phyloP scores from a whole-genome alignment of 23 tunicate species.

The Halocynthia roretzi region DNA sequence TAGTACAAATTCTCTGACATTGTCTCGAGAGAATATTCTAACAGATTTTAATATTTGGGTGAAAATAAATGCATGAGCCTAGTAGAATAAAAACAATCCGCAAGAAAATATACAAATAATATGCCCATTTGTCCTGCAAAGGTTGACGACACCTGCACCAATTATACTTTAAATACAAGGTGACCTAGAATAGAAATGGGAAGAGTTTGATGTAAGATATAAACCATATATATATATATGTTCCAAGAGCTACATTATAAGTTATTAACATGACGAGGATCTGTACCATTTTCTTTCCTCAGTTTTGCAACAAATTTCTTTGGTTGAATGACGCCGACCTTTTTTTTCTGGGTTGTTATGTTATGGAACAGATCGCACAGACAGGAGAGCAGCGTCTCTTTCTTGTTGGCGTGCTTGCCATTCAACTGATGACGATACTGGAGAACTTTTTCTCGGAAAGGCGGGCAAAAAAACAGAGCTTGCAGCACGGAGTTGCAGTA shows the following conservation, averaged over 20 bases:
- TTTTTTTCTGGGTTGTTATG: slow-evolving; percentile 65
- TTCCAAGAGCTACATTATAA: neutral
- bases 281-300: slow-evolving; percentile 83
- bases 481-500: slow-evolving; percentile 97
- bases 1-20: too few species aligned
- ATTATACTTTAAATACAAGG: too few species aligned
- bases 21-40: neutral
- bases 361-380: slow-evolving; percentile 81
- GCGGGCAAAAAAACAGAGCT: slow-evolving; percentile 91
- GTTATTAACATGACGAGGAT: neutral
- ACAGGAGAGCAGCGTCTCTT: slow-evolving; percentile 77
- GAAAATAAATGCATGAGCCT: neutral
- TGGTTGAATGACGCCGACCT: slow-evolving; percentile 80
- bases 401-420: slow-evolving; percentile 66
- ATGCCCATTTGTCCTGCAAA: too few species aligned
- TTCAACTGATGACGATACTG: slow-evolving; percentile 69
- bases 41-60: neutral
- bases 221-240: neutral
- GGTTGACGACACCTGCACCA: too few species aligned
- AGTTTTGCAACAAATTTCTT: slow-evolving; percentile 89
- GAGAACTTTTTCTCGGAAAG: slow-evolving; percentile 93
- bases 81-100: neutral
- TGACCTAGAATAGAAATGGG: neutral
- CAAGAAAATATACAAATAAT: neutral
- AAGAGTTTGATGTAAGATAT: neutral